Base-by-base conservation (phyloP, 1,140 invertebrate genomes). In the Acromyrmex charruanus region DNA sequence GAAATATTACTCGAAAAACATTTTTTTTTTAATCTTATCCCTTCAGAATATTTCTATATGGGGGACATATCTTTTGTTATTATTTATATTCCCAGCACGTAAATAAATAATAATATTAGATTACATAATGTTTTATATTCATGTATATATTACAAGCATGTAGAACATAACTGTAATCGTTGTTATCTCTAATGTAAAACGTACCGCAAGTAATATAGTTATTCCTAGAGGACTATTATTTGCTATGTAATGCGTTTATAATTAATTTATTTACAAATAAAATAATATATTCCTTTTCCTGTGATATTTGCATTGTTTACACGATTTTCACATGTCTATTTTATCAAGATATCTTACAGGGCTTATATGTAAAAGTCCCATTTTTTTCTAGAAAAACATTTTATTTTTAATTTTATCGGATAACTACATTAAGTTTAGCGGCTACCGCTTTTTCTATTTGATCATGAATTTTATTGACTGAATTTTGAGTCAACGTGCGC, bases 391-490 rank as follows among this genome's bases (percentile, higher is more conserved):
- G 0, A 18, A 53, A 82, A 87, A 61, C 51, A 82, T 80, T 91
- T 91, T 88, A 87, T 71, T 92, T 35, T 77, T 59, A 25, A 74
- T 75, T 89, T 96, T 96, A 98, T 96, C 98, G 96, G 82, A 98
- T 96, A 89, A 96, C 95, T 91, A 99, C 97, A 89, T 97, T 96
- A 86, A 99, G 96, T 82, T 96, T 92, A 71, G 96, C 93, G 6
- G 90, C 92, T 66, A 96, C 97, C 59, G 95, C 95, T 55, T 96
- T 92, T 92, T 96, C 97, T 89, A 99, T 99, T 91, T 96, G 93
- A 90, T 97, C 96, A 94, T 99, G 99, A 28, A 99, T 94, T 66
- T 95, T 87, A 95, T 98, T 99, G 0, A 99, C 99, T 96, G 99
- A 99, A 0, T 96, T 95, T 93, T 99, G 97, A 0, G 97, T 98